Base-by-base conservation (phyloP, 2,797 vertebrate species). In the Manis pentadactyla region DNA sequence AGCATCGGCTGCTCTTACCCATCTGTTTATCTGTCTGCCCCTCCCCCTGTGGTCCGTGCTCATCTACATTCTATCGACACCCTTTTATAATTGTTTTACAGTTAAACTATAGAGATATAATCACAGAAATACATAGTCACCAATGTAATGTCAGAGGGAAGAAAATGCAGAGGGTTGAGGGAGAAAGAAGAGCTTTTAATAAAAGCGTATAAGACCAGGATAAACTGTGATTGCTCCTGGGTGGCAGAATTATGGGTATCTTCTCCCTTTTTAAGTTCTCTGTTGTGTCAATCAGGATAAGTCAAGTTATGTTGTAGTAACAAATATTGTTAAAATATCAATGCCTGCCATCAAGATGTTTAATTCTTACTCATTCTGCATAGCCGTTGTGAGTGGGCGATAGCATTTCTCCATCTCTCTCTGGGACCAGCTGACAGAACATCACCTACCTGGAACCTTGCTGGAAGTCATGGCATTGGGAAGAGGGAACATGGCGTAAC, bases 341-440 rank as follows among this genome's bases (percentile, higher is more conserved):
- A 4, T 7, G 2, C 7, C 8, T 5, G 1, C 69, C 4, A 23
- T 19, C 46, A 1, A 10, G 11, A 34, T 19, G 25, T 2, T 2
- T 46, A 12, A 12, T 42, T 73, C 23, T 55, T 61, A 25, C 31
- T 12, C 15, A 2, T 1, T 53, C 34, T 51, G 71, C 7, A 17
- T 17, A 4, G 8, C 37, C 8, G 0, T 1, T 29, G 31, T 13
- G 19, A 57, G 14, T 0, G 19, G 23, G 25, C 68, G 31, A 21
- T 21, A 34, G 18, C 29, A 68, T 29, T 8, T 2, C 55, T 27
- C 46, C 5, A 1, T 2, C 1, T 46, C n/a, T 7, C 19, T 19
- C 2, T 8, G 87, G 59, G 34, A 5, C 15, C 51, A n/a, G 46
- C 29, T 57, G 18, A 18, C 3, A 7, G 12, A 57, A 15, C 2